Conservation (phyloP, 2,797 vertebrate genomes). For the Percopsis omiscomaycus region DNA sequence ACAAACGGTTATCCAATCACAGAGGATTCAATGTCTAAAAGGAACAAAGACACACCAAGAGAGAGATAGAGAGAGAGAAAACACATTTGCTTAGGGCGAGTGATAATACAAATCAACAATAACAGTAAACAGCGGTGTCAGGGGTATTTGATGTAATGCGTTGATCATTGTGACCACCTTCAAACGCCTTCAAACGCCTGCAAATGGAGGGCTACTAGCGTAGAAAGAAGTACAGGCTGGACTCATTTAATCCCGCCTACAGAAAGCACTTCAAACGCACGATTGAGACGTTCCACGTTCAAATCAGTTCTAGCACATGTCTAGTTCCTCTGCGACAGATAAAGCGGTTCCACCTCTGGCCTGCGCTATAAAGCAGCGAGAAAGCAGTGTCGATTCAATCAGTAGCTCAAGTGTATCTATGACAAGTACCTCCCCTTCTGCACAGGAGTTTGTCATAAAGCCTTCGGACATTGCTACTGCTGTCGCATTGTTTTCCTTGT, state of each 20-base stretch:
- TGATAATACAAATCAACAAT: slow-evolving; percentile 3
- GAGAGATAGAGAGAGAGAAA: slow-evolving; percentile 2
- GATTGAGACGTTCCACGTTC: slow-evolving; percentile 39
- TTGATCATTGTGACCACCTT: slow-evolving; percentile 47
- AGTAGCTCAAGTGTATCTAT: slow-evolving; percentile 9
- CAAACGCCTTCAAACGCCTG: slow-evolving; percentile 52
- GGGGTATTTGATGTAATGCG: slow-evolving; percentile 31
- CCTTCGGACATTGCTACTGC: too few species aligned
- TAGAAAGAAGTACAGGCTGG: slow-evolving; percentile 35
- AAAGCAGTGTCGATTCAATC: slow-evolving; percentile 26
- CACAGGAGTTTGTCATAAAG: too few species aligned
- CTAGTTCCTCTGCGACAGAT: slow-evolving; percentile 25
- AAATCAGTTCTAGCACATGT: slow-evolving; percentile 36
- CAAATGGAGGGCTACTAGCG: slow-evolving; percentile 31
- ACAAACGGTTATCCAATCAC: too few species aligned
- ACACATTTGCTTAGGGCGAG: not conserved
- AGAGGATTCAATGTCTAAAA: too few species aligned
- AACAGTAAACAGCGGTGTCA: slow-evolving; percentile 20
- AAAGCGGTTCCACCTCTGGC: slow-evolving; percentile 34
- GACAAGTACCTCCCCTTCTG: too few species aligned
- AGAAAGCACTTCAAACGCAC: slow-evolving; percentile 54
- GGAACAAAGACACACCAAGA: not conserved
- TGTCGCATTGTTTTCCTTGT: too few species aligned
- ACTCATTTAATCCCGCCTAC: slow-evolving; percentile 53
- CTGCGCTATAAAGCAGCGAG: slow-evolving; percentile 9